Evolutionary conservation across 2,113 vertebrate genomes (phyloP).

Genomic region (Plecturocebus donacophilus): DNA sequence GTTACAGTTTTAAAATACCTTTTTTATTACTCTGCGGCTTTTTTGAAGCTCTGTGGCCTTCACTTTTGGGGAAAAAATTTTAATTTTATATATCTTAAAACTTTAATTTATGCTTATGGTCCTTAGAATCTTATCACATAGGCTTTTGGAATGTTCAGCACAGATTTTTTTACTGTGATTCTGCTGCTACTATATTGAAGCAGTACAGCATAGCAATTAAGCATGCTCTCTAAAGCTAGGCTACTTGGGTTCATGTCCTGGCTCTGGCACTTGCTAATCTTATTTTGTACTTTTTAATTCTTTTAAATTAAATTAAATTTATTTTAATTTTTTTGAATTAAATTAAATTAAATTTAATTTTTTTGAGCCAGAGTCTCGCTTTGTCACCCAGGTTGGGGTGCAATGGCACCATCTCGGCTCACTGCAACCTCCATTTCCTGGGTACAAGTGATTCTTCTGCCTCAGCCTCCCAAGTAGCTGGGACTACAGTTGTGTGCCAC

Average conservation of each 20-base stretch:
- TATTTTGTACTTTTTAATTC: no score
- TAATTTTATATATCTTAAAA: background rate
- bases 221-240: background rate
- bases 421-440: no score
- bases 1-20: background rate
- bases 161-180: background rate
- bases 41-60: background rate
- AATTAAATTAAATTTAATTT: no score
- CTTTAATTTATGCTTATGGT: background rate
- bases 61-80: constrained; percentile 16
- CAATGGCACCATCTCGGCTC: no score
- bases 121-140: background rate
- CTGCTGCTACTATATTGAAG: background rate
- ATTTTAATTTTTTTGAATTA: no score
- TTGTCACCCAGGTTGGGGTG: no score
- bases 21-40: background rate
- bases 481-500: no score
- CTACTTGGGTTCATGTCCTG: background rate
- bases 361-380: no score
- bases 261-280: background rate
- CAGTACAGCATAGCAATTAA: background rate
- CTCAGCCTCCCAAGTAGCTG: no score
- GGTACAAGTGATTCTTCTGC: no score
- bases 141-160: background rate
- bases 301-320: no score